Percentiles rank a stretch among this genome's conserved stretches.
Conservation (phyloP, 2,797 vertebrate genomes). For the Monodelphis domestica region DNA sequence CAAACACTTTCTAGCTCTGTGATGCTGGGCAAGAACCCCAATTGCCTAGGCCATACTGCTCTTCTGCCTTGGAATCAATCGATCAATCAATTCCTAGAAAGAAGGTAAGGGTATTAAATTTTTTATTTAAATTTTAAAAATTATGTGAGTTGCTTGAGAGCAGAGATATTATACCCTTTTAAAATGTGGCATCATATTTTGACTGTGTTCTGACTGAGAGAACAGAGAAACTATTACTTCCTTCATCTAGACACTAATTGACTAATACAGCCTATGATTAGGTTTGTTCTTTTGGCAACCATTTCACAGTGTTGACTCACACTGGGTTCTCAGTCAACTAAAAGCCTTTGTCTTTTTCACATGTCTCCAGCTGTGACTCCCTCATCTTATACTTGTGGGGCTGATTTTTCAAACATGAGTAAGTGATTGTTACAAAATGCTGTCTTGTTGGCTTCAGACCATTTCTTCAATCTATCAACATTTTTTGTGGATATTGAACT, state of each 20-base stretch:
- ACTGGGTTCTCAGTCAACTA: slow-evolving; percentile 33
- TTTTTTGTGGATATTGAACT: neutral
- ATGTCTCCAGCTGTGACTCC: slow-evolving; percentile 37
- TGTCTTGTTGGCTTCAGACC: neutral
- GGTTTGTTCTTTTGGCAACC: slow-evolving; percentile 43
- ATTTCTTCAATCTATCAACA: neutral
- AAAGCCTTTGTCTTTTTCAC: slow-evolving; percentile 42
- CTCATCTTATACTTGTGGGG: slow-evolving; percentile 48
- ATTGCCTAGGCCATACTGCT: no score
- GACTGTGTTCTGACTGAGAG: neutral
- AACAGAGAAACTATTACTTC: neutral
- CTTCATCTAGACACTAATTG: slow-evolving; percentile 5
- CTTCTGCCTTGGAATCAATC: no score
- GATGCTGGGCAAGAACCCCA: no score
- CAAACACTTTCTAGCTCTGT: no score
- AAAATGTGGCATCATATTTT: neutral
- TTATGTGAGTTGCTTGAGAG: neutral
- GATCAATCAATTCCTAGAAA: no score
- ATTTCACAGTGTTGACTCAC: slow-evolving; percentile 65
- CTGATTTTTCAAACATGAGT: slow-evolving; percentile 56
- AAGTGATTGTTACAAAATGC: neutral
- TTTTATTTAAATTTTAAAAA: no score
- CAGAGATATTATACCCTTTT: neutral
- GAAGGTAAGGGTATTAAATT: no score
- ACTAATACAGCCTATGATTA: slow-evolving; percentile 63